A percentile compares a stretch with the other conserved stretches of the same genome.
phyloP scores from a whole-genome alignment of 2,113 vertebrate species.

The Ciconia stormi region DNA sequence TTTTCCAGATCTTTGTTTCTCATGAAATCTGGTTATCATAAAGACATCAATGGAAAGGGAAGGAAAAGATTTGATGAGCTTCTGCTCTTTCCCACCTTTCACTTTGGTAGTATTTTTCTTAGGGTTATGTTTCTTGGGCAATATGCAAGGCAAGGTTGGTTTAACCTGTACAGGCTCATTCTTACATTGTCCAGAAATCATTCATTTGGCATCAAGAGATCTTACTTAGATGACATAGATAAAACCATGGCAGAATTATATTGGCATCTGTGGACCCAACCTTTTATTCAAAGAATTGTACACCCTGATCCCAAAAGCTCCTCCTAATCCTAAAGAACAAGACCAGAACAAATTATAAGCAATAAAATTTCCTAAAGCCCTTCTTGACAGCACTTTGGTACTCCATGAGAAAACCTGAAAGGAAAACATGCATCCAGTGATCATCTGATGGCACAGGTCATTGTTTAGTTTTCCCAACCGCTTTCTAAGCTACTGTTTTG shows the following conservation, averaged over 20 bases:
- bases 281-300: background rate
- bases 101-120: background rate
- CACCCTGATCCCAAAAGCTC: background rate
- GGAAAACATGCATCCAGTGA: background rate
- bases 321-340: background rate
- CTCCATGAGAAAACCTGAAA: background rate
- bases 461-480: background rate
- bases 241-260: background rate
- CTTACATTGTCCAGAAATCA: background rate
- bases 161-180: background rate
- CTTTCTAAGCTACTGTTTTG: background rate
- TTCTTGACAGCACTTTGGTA: background rate
- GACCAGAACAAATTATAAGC: background rate
- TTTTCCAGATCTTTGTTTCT: background rate
- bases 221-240: background rate
- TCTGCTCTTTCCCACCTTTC: background rate
- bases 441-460: background rate
- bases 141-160: background rate
- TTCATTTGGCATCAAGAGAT: background rate
- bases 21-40: background rate
- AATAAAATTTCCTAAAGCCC: background rate
- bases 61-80: background rate
- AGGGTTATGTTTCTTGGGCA: background rate
- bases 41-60: background rate
- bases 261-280: background rate